These are phyloP conservation scores for Etheostoma nigrum DNA, from an alignment of 2,797 vertebrate species.

Conservation along the genomic window DNA sequence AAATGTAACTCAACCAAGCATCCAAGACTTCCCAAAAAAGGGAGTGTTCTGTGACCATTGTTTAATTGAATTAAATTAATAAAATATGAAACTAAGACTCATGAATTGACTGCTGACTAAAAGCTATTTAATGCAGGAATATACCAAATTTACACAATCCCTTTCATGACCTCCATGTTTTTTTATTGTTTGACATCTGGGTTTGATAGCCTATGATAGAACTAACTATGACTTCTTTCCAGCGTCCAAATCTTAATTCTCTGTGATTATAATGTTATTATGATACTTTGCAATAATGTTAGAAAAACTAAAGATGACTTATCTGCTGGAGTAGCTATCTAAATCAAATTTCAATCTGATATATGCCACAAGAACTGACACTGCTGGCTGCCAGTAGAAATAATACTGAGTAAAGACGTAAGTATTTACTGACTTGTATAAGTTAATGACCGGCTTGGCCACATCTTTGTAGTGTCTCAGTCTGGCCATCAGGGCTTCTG, in stretches of 20 bases:
- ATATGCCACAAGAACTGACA: not conserved
- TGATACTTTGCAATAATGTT: not conserved
- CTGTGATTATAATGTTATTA: not conserved
- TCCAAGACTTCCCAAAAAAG: too few species aligned
- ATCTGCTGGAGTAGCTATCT: not conserved
- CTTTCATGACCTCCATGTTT: not conserved
- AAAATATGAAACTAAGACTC: too few species aligned
- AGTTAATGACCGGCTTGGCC: conserved; percentile 93
- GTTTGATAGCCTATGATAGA: not conserved
- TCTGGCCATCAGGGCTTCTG: conserved; percentile 89
- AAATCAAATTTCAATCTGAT: not conserved
- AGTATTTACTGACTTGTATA: conserved; percentile 91
- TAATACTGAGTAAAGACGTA: not conserved
- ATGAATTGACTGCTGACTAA: not conserved
- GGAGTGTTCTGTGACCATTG: too few species aligned
- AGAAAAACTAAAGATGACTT: not conserved
- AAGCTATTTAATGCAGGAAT: not conserved
- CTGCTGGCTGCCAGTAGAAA: not conserved
- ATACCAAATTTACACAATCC: not conserved
- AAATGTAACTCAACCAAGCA: not conserved
- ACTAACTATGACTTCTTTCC: not conserved
- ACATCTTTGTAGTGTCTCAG: conserved; percentile 96
- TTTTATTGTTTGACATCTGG: not conserved
- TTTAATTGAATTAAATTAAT: too few species aligned
- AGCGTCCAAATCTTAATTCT: not conserved